Percentiles rank a stretch among this genome's conserved stretches.
phyloP scores from a whole-genome alignment of 2,113 vertebrate species.

The Lota lota region DNA sequence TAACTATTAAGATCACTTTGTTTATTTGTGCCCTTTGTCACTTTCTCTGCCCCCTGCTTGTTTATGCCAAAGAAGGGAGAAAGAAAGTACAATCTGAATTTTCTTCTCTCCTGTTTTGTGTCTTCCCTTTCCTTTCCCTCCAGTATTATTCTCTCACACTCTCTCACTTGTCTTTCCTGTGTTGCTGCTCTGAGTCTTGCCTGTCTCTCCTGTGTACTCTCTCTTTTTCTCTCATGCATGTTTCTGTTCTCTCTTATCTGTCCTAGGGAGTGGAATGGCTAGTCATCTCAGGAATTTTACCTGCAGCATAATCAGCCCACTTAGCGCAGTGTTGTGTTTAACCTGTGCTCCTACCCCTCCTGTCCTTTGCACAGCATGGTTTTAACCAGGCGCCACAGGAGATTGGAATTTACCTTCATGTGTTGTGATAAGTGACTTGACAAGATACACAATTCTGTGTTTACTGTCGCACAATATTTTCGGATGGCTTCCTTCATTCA shows the following conservation, averaged over 20 bases:
- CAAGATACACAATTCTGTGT: too few relatives aligned
- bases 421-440: too few relatives aligned
- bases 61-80: too few relatives aligned
- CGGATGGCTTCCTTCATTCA: too few relatives aligned
- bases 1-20: slow-evolving; percentile 13
- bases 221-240: not conserved
- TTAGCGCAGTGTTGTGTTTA: too few relatives aligned
- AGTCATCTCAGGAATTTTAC: slow-evolving; percentile 63
- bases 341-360: too few relatives aligned
- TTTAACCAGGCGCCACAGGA: slow-evolving; percentile 19
- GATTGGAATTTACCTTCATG: too few relatives aligned
- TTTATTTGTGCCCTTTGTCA: not conserved
- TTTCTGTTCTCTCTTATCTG: too few relatives aligned
- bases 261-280: slow-evolving; percentile 56
- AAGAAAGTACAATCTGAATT: too few relatives aligned
- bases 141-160: slow-evolving; percentile 19
- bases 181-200: slow-evolving; percentile 46
- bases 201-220: slow-evolving; percentile 21
- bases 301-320: slow-evolving; percentile 54
- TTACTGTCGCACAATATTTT: too few relatives aligned
- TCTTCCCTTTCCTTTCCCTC: not conserved
- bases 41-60: too few relatives aligned
- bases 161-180: slow-evolving; percentile 4
- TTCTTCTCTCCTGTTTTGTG: too few relatives aligned
- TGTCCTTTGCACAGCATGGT: slow-evolving; percentile 7